A percentile compares a stretch with the other conserved stretches of the same genome.
Evolutionary conservation across 1,140 invertebrate species (phyloP).

Genomic region (Hylyphantes graminicola): DNA sequence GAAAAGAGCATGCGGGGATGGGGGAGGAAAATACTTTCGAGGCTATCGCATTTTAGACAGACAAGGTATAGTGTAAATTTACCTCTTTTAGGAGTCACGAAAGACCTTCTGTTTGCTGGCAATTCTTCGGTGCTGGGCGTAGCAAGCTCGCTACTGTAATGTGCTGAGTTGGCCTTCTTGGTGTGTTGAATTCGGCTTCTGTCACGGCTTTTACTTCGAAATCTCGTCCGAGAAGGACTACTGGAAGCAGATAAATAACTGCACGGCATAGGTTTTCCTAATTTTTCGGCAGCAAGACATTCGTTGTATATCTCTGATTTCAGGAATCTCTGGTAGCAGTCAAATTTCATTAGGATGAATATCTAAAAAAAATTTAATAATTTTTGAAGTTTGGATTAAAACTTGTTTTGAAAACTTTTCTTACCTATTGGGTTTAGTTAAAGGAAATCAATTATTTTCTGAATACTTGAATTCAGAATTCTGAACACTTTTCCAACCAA

Average conservation of each 20-base stretch:
- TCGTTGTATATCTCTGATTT: conserved; percentile 90
- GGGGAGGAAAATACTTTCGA: no score
- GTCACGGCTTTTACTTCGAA: conserved; percentile 49
- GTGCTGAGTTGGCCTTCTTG: conserved; percentile 39
- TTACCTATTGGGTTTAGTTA: neutral
- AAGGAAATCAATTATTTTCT: no score
- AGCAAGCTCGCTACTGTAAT: conserved; percentile 19
- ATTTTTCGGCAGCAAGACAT: conserved; percentile 74
- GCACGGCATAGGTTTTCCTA: conserved; percentile 68
- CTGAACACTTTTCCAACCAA: no score
- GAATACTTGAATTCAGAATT: no score
- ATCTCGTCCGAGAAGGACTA: conserved; percentile 27
- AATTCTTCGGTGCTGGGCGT: neutral
- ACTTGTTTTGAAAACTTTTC: neutral
- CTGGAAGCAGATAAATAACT: conserved; percentile 44
- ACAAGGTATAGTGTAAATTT: neutral
- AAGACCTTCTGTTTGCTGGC: conserved; percentile 33
- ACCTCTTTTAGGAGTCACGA: conserved; percentile 34
- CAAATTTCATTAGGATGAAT: conserved; percentile 97
- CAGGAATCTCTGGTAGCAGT: conserved; percentile 94
- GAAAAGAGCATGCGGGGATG: no score
- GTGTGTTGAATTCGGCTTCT: conserved; percentile 9
- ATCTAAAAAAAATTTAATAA: conserved; percentile 74
- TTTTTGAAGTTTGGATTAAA: neutral
- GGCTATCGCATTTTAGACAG: no score